phyloP scores from a whole-genome alignment of 2,113 vertebrate genomes.

The Cyphomyrus discorhynchus region DNA sequence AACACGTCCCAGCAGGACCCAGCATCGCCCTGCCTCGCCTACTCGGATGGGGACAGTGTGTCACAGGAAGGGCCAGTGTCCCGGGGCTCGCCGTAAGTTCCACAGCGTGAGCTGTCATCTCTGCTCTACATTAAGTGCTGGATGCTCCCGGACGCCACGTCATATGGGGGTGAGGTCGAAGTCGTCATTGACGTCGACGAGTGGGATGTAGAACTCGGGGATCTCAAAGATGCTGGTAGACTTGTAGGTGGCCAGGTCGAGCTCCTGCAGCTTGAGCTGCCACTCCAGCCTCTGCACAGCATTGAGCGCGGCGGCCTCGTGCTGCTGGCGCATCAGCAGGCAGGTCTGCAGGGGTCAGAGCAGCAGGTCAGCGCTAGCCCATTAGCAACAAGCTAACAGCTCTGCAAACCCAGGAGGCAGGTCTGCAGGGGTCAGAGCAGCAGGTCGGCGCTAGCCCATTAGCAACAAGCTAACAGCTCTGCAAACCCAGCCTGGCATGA shows the following conservation, averaged over 20 bases:
- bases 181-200: constrained; percentile 97
- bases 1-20: background rate
- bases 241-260: constrained; percentile 92
- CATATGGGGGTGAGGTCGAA: constrained; percentile 97
- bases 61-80: constrained; percentile 12
- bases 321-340: constrained; percentile 97
- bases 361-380: background rate
- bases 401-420: too few relatives aligned
- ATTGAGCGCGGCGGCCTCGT: constrained; percentile 93
- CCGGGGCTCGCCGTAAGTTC: constrained; percentile 32
- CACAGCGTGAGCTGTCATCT: constrained; percentile 27
- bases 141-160: constrained; percentile 35
- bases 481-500: background rate
- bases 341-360: constrained; percentile 68
- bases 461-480: background rate
- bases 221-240: constrained; percentile 98
- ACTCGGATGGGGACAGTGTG: background rate
- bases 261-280: constrained; percentile 96
- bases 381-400: background rate
- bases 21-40: background rate
- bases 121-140: constrained; percentile 51
- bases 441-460: background rate
- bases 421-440: background rate
- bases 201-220: constrained; percentile 94
- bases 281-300: constrained; percentile 95